phyloP scores from a whole-genome alignment of 2,888 invertebrate genomes.

The Philhelius pedissequus region DNA sequence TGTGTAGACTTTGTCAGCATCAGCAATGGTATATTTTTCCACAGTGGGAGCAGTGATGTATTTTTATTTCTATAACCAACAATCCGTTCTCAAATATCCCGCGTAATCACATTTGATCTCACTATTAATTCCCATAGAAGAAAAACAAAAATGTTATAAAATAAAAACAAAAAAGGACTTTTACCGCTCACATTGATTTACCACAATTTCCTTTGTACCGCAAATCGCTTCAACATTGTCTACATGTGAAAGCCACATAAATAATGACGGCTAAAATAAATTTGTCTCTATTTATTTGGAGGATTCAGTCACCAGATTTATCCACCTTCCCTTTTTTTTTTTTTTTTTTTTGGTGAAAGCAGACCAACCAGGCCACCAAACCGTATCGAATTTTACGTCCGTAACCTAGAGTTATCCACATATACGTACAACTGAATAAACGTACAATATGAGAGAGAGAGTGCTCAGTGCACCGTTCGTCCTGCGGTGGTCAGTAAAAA shows the following conservation, averaged over 20 bases:
- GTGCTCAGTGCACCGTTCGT: constrained; percentile 22
- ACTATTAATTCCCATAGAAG: constrained; percentile 16
- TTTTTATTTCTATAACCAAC: background rate
- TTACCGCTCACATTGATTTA: constrained; percentile 32
- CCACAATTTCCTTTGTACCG: constrained; percentile 61
- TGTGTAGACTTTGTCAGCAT: too few species aligned
- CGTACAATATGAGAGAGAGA: constrained; percentile 15
- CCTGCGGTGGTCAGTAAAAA: constrained; percentile 68
- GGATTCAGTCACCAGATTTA: constrained; percentile 68
- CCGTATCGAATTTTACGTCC: constrained; percentile 31
- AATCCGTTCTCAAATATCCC: constrained; percentile 32
- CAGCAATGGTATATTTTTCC: too few species aligned
- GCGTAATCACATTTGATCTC: constrained; percentile 51
- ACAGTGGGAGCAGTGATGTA: too few species aligned
- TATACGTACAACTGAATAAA: background rate
- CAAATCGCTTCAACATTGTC: constrained; percentile 68
- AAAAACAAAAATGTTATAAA: background rate
- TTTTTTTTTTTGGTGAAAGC: background rate
- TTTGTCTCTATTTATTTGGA: constrained; percentile 69
- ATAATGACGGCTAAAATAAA: constrained; percentile 68
- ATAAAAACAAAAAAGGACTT: background rate
- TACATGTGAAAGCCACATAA: constrained; percentile 67
- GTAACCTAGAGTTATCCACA: background rate
- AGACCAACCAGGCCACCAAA: constrained; percentile 11
- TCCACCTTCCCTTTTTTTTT: constrained; percentile 51